A percentile compares a stretch with the other conserved stretches of the same genome.
phyloP scores from a whole-genome alignment of 1,140 invertebrate genomes.

The Anoplolepis gracilipes region DNA sequence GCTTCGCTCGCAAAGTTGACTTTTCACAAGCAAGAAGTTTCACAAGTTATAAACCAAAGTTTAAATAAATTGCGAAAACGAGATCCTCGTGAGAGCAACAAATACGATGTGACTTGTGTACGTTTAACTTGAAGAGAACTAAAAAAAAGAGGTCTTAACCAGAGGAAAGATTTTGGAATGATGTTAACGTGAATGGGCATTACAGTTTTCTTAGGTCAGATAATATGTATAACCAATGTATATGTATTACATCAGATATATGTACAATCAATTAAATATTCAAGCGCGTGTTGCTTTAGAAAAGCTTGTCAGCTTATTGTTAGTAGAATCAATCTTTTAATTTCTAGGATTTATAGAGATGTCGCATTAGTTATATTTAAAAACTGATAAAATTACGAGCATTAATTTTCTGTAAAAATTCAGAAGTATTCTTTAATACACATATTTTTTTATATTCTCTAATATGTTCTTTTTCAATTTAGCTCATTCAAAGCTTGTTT shows the following conservation, averaged over 20 bases:
- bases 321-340: background rate
- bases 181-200: background rate
- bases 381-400: background rate
- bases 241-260: background rate
- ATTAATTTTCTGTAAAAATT: background rate
- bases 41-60: background rate
- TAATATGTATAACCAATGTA: no score
- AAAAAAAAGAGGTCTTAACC: background rate
- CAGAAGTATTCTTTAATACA: background rate
- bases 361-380: background rate
- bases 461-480: background rate
- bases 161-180: background rate
- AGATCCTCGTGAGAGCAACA: background rate
- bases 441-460: no score
- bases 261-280: background rate
- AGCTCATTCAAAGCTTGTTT: background rate
- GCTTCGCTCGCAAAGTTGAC: background rate
- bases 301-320: background rate
- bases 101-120: background rate
- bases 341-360: background rate
- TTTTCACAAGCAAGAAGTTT: slow-evolving; percentile 35
- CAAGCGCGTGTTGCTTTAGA: background rate
- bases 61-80: slow-evolving; percentile 24
- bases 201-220: background rate
- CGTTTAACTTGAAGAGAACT: background rate